Conservation (phyloP, 2,888 invertebrate genomes). For the Empis livida region DNA sequence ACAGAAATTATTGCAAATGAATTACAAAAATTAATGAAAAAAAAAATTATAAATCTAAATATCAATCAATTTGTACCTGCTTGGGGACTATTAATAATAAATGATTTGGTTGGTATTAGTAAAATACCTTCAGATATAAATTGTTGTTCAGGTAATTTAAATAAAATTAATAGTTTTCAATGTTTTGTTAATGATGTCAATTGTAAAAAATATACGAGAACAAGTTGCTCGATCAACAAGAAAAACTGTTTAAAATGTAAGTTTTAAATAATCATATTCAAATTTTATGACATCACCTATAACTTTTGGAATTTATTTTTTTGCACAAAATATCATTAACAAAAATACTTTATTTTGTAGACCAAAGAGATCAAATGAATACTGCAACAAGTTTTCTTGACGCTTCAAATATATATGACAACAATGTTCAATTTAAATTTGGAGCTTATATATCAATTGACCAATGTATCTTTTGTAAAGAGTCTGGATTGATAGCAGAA, state of each 20-base stretch:
- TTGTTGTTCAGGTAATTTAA: no score
- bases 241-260: neutral
- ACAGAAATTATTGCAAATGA: no score
- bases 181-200: no score
- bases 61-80: constrained; percentile 46
- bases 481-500: constrained; percentile 57
- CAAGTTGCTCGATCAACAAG: no score
- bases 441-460: neutral
- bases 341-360: constrained; percentile 39
- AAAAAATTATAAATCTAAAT: no score
- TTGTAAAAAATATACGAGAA: no score
- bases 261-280: neutral
- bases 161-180: no score
- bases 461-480: neutral
- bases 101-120: constrained; percentile 36
- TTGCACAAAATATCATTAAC: no score
- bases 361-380: constrained; percentile 71
- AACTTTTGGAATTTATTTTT: no score
- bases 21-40: no score
- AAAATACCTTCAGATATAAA: no score
- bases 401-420: constrained; percentile 71
- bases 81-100: constrained; percentile 64
- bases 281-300: no score
- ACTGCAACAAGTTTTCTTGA: constrained; percentile 72
- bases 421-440: constrained; percentile 14